Evolutionary conservation across 2,797 vertebrate species (phyloP), one percentile per base, ranked within the genome.

Genomic region (Anabas testudineus): DNA sequence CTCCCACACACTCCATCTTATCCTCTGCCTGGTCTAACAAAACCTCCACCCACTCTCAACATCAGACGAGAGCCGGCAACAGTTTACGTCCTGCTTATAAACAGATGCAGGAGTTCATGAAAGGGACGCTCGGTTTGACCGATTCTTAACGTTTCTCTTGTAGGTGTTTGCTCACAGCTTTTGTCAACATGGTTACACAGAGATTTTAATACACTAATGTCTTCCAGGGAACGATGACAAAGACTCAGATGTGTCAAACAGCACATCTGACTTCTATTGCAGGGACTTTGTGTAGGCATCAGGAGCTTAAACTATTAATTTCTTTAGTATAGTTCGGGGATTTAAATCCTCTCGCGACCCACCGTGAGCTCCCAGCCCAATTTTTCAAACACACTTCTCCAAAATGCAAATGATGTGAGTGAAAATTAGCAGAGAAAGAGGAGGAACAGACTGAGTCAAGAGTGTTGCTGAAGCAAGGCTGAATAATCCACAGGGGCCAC

Each of bases 251-350:
- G 18, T 36, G 49, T 63, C 37, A 63, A 73, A 60, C 59, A 48
- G 37, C 56, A 56, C 51, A 54, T 54, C 18, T 24, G 9, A 69
- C 22, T 42, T 45, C 36, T 21, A 34, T 32, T 7, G 16, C 22
- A 52, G 65, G 28, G 62, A 67, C 37, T 57, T 3, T 67, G 63
- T 49, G 79, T 58, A 39, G 74, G 59, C 43, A 45, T 54, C 78
- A 24, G 64, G 57, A 51, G 79, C 74, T 76, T 76, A 66, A 78
- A 64, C 63, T 71, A 28, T 62, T 82, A 5, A 77, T 76, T 64
- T 74, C 3, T 73, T 52, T 19, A 22, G 57, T 14, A 3, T 39
- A 63, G 47, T 77, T 79, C 46, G 9, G 68, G 63, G 71, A 47
- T 69, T 80, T 66, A 45, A 84, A 79, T 58, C 61, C 56, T 37